Percentiles rank a stretch among this genome's conserved stretches.
Conservation (phyloP, 2,113 vertebrate species). For the Oostethus manadensis region DNA sequence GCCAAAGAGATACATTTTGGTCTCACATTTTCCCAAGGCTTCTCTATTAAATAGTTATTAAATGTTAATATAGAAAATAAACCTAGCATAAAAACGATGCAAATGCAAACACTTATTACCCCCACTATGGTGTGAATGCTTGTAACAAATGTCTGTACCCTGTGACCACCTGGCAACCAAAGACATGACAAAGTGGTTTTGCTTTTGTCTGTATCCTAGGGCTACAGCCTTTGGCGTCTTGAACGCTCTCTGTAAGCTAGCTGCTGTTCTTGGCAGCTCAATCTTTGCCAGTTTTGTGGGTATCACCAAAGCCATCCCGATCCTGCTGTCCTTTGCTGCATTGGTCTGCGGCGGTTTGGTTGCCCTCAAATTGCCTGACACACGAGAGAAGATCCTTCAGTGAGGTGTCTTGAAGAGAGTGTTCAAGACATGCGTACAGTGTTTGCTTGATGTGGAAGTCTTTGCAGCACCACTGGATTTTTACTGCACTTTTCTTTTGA, state of each 20-base stretch:
- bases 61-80: too few species aligned
- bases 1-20: too few species aligned
- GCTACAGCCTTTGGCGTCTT: constrained; percentile 92
- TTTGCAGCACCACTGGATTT: constrained; percentile 15
- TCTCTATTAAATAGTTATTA: too few species aligned
- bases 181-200: too few species aligned
- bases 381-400: constrained; percentile 90
- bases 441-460: constrained; percentile 4
- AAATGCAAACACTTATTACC: too few species aligned
- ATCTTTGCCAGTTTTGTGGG: constrained; percentile 92
- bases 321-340: constrained; percentile 85
- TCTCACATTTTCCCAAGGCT: too few species aligned
- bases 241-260: constrained; percentile 90
- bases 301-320: constrained; percentile 86
- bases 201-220: constrained; percentile 61
- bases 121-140: too few species aligned
- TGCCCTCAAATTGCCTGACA: constrained; percentile 88
- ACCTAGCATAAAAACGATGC: too few species aligned
- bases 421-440: constrained; percentile 2
- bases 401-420: constrained; percentile 45
- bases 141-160: too few species aligned
- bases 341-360: constrained; percentile 86
- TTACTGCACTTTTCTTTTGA: constrained; percentile 14
- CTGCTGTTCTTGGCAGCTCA: constrained; percentile 87
- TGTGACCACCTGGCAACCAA: too few species aligned